Evolutionary conservation across 2,888 invertebrate genomes (phyloP), one percentile per base, ranked within the genome.

Genomic region (Sinopyrophorus schimmeli): DNA sequence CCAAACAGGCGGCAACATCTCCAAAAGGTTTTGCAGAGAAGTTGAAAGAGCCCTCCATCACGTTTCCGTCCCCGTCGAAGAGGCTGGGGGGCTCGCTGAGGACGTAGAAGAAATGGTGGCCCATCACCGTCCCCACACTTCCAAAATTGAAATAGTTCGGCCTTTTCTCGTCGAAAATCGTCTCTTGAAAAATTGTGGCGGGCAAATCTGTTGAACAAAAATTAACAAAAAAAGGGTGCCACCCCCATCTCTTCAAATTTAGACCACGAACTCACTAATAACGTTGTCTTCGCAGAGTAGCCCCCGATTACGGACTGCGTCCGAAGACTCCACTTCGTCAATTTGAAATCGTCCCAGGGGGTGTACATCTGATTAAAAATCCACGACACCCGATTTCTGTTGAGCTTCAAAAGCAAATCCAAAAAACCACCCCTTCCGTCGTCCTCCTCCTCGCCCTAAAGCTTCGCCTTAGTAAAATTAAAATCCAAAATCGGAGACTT

Each of bases 61-160:
- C 7, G 16, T 40, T 16, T 17, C 27, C 32, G 21, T 43, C 39
- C 7, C 14, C 26, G 17, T 44, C 38, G 17, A 39, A 34, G 10
- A 46, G 26, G 15, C 20, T 40, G 3, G 27, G 12, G 6, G 38
- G 26, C 16, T 38, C 32, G 7, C 26, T 89, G 61, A 90, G 89
- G 3, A 89, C 89, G 63, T 92, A 91, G 0, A 89, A 89, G 35
- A 92, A 88, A 74, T 92, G 92, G 66, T 92, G 92, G 0, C 90
- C 90, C 64, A 91, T 89, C 4, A 91, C 86, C 63, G 86, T 88
- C 1, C 92, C 92, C 54, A 92, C 89, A 3, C 87, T 87, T 14
- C 89, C 91, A 61, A 87, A 91, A 71, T 92, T 92, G 84, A 91
- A 85, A 68, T 90, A 93, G 57, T 83, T 83, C 0, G 92, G 92